Base-by-base conservation (phyloP, 2,888 invertebrate genomes). In the Elaeidobius kamerunicus region DNA sequence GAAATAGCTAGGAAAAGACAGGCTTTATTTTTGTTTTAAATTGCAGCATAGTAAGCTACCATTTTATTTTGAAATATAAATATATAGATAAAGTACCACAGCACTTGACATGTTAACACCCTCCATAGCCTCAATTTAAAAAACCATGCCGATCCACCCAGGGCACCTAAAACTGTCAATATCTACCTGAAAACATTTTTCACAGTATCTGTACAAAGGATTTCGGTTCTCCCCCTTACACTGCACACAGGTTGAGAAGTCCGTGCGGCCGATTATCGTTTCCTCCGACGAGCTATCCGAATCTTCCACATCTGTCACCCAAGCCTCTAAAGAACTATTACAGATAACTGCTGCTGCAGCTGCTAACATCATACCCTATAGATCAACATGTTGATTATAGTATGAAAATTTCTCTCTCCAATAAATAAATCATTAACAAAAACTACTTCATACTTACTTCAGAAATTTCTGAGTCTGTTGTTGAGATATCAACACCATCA, bases 131-230 rank as follows among this genome's bases (percentile, higher is more conserved):
- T 35, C 35, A 46, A 12, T 39, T 38, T 18, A 30, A 28, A 42
- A 35, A 30, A 35, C 52, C 46, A 32, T 30, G 14, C 53, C 14
- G 28, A 48, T 43, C 53, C 5, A 38, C 53, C 32, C 11, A 20
- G n/a, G 40, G 16, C 41, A 17, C 46, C 28, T 30, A 20, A 14
- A 11, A 42, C 34, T 32, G 43, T 50, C 36, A 50, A 58, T 62
- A 60, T 50, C 59, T 68, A 68, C 85, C 83, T 83, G 81, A 69
- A 80, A 85, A 68, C 85, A 86, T 72, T 81, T 81, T 69, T 83
- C 80, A 71, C 86, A 86, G 73, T 81, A 85, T 57, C 83, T 73
- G 67, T 80, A 85, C 51, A 78, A 72, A 30, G 84, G 83, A 73
- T 83, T 83, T 61, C 73, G 72, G 69, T 84, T 81, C 60, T 71